Conservation (phyloP, 2,888 invertebrate genomes). For the Dasysyrphus albostriatus region DNA sequence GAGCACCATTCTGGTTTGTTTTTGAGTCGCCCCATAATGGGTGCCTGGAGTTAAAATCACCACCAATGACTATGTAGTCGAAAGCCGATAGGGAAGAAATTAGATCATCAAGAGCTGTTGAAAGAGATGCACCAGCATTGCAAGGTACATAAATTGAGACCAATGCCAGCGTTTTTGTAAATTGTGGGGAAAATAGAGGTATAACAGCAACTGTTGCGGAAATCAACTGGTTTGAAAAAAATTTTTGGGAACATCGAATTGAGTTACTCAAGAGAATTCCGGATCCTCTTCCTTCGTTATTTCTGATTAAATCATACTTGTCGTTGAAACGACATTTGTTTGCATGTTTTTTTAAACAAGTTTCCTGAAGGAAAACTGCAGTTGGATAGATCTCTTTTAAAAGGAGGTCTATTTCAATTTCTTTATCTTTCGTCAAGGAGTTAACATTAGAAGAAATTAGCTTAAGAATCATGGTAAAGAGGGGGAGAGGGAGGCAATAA, state of each 20-base stretch:
- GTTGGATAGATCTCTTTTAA: neutral
- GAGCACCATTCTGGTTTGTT: neutral
- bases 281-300: too few species aligned
- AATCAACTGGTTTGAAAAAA: neutral
- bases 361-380: neutral
- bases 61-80: neutral
- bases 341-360: too few species aligned
- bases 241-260: too few species aligned
- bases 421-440: neutral
- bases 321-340: too few species aligned
- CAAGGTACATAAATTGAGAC: neutral
- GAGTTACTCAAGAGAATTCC: too few species aligned
- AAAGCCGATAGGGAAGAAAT: neutral
- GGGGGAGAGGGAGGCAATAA: neutral
- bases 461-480: neutral
- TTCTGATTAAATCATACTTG: too few species aligned
- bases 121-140: neutral
- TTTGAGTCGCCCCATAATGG: slow-evolving; percentile 1
- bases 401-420: neutral
- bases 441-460: too few species aligned
- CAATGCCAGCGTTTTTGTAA: neutral
- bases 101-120: neutral
- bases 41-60: slow-evolving; percentile 9
- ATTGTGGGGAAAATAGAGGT: neutral
- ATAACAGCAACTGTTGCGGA: neutral